Evolutionary conservation across 2,113 vertebrate genomes (phyloP).

Genomic region (Pogona vitticeps): DNA sequence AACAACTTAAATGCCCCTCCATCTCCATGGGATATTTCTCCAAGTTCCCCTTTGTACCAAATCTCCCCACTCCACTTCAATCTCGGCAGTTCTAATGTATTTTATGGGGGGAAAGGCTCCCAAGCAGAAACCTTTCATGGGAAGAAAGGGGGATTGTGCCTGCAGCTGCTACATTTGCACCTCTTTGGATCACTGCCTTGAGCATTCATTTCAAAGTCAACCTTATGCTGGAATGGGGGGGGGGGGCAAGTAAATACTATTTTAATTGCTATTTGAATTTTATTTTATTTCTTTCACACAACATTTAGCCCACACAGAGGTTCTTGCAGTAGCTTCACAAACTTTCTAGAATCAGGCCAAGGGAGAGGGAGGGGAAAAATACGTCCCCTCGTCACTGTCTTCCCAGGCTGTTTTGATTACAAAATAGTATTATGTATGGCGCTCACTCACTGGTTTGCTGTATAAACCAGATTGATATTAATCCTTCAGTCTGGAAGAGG

Average conservation of each 20-base stretch:
- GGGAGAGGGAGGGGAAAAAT: not conserved
- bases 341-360: slow-evolving; percentile 31
- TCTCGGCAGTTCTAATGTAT: not conserved
- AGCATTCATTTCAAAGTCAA: not conserved
- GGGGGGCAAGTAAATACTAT: not conserved
- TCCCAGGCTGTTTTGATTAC: slow-evolving; percentile 37
- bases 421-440: not conserved
- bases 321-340: not conserved
- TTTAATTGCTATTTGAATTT: not conserved
- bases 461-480: not conserved
- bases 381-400: slow-evolving; percentile 9
- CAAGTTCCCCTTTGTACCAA: not conserved
- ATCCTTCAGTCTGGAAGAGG: not conserved
- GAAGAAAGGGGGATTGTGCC: not conserved
- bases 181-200: not conserved
- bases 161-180: not conserved
- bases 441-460: not conserved
- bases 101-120: not conserved
- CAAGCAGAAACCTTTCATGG: not conserved
- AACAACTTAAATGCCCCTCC: not conserved
- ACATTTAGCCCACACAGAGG: not conserved
- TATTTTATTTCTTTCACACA: slow-evolving; percentile 3
- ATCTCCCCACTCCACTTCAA: not conserved
- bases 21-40: not conserved
- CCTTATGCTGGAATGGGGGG: not conserved